A percentile compares a stretch with the other conserved stretches of the same genome.
Evolutionary conservation across 2,888 invertebrate species (phyloP).

Genomic region (Amphipoea oculea): DNA sequence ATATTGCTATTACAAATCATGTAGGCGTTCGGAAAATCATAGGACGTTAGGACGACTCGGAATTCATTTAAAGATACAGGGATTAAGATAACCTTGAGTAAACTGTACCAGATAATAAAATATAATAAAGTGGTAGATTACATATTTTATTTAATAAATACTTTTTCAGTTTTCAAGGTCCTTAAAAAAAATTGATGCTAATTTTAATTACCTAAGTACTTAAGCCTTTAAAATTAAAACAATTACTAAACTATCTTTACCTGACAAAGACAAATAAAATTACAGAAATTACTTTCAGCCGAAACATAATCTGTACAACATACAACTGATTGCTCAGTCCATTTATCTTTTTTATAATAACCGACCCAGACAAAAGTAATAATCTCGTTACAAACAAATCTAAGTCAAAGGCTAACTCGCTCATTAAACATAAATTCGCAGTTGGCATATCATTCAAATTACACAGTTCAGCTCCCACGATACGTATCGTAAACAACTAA

Average conservation of each 20-base stretch:
- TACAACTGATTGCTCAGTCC: too few relatives aligned
- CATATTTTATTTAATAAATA: neutral
- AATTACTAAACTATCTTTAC: too few relatives aligned
- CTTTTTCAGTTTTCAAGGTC: neutral
- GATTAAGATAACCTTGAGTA: neutral
- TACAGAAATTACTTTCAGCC: neutral
- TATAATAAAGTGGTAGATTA: too few relatives aligned
- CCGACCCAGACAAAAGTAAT: neutral
- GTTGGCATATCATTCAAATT: conserved; percentile 54
- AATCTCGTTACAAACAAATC: conserved; percentile 24
- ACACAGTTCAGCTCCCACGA: conserved; percentile 62
- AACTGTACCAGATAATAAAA: neutral
- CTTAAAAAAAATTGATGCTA: neutral
- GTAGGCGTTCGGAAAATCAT: conserved; percentile 16
- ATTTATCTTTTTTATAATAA: neutral
- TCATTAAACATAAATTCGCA: conserved; percentile 48
- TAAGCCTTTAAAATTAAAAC: neutral
- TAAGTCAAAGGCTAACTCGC: conserved; percentile 46
- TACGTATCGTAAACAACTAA: conserved; percentile 41
- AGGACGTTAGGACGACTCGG: neutral
- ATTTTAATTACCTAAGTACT: neutral
- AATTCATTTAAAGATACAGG: neutral
- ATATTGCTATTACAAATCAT: conserved; percentile 36
- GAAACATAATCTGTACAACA: neutral
- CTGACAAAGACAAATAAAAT: neutral